phyloP scores from a whole-genome alignment of 1,140 invertebrate species.

The Periplaneta americana region DNA sequence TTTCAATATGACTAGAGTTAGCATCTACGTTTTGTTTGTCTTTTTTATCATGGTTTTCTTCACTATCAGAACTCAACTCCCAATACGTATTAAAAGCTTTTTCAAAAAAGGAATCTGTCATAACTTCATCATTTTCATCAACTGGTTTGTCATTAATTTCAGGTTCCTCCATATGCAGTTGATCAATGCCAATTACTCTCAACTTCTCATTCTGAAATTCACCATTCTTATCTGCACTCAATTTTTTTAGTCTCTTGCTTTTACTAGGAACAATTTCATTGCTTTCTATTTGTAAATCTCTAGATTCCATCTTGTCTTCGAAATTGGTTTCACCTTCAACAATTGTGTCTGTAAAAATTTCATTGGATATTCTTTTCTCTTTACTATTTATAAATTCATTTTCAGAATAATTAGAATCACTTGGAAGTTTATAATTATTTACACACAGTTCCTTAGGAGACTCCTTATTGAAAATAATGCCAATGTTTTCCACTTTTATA shows the following conservation, averaged over 20 bases:
- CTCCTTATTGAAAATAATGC: too few species aligned
- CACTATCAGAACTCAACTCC: neutral
- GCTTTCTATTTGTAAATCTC: too few species aligned
- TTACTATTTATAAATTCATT: too few species aligned
- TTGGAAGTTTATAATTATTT: too few species aligned
- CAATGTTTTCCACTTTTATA: too few species aligned
- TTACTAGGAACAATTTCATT: neutral
- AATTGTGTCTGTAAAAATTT: too few species aligned
- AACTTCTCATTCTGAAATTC: neutral
- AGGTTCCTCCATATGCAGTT: neutral
- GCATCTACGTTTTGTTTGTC: neutral
- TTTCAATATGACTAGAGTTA: too few species aligned
- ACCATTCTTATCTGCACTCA: neutral
- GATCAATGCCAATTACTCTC: neutral
- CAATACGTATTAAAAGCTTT: slow-evolving; percentile 9
- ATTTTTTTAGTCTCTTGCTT: neutral
- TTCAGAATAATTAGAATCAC: too few species aligned
- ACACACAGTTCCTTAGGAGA: too few species aligned
- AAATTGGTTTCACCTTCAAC: neutral
- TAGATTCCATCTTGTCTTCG: neutral
- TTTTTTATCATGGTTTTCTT: neutral
- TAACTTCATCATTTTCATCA: neutral
- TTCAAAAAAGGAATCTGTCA: slow-evolving; percentile 6
- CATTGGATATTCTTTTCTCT: too few species aligned
- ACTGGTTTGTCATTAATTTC: neutral